These are phyloP conservation scores for Drosophila robusta DNA, from an alignment of 2,888 invertebrate genomes.

Conservation along the genomic window DNA sequence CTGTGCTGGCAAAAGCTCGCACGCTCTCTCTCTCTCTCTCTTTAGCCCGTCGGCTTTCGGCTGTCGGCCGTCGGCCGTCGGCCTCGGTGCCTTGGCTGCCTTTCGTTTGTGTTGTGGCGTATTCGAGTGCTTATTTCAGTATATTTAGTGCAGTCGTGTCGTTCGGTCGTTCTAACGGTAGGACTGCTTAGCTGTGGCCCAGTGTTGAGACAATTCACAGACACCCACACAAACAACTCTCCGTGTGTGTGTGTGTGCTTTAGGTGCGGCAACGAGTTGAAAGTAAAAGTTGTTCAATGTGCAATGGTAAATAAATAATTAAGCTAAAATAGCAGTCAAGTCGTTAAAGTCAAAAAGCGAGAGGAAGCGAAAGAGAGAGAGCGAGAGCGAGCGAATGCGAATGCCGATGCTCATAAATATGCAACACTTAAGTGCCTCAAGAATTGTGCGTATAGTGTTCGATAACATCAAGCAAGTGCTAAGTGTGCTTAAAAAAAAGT, in stretches of 20 bases:
- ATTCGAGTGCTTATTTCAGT: slow-evolving; percentile 71
- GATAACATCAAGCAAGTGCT: slow-evolving; percentile 10
- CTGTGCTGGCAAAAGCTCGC: slow-evolving; percentile 61
- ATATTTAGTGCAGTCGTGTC: slow-evolving; percentile 82
- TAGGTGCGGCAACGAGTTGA: slow-evolving; percentile 67
- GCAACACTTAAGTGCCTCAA: slow-evolving; percentile 32
- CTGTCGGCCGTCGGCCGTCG: slow-evolving; percentile 27
- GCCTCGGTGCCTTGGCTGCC: slow-evolving; percentile 37
- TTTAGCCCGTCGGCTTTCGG: slow-evolving; percentile 15
- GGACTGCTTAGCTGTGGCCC: slow-evolving; percentile 54
- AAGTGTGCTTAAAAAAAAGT: slow-evolving; percentile 11
- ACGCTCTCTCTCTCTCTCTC: slow-evolving; percentile 23
- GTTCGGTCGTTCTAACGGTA: slow-evolving; percentile 79
- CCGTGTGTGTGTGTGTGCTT: slow-evolving; percentile 15
- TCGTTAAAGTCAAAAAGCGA: slow-evolving; percentile 4
- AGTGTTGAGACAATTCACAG: slow-evolving; percentile 51
- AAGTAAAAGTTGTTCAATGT: slow-evolving; percentile 68
- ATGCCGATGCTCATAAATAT: slow-evolving; percentile 28
- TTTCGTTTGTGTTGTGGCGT: slow-evolving; percentile 39
- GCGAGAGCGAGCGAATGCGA: slow-evolving; percentile 2
- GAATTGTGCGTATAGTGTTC: slow-evolving; percentile 40
- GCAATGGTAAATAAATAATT: slow-evolving; percentile 67
- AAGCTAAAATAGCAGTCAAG: slow-evolving; percentile 25
- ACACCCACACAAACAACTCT: slow-evolving; percentile 18
- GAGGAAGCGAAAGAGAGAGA: slow-evolving; percentile 18